Percentiles rank a stretch among this genome's conserved stretches.
phyloP scores from a whole-genome alignment of 1,140 invertebrate species.

The Drosophila kikkawai region DNA sequence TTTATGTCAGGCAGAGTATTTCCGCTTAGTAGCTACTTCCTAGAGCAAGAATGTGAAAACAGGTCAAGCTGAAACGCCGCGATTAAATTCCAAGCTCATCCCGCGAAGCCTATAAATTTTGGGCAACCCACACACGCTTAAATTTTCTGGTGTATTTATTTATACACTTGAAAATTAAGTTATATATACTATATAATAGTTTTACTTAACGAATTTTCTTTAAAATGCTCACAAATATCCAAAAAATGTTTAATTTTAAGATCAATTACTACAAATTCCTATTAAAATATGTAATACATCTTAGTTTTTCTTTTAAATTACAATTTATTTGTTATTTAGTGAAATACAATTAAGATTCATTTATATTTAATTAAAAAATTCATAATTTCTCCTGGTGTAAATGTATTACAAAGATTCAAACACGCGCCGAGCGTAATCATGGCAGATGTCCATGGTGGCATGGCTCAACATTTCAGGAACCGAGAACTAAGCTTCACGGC shows the following conservation, averaged over 20 bases:
- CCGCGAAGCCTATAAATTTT: constrained; percentile 33
- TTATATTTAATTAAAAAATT: neutral
- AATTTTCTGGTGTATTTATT: constrained; percentile 8
- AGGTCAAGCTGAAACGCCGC: constrained; percentile 25
- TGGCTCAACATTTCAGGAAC: constrained; percentile 48
- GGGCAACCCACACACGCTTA: neutral
- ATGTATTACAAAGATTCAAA: constrained; percentile 12
- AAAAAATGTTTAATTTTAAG: neutral
- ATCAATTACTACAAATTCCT: neutral
- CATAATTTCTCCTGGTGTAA: neutral
- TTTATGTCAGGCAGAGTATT: constrained; percentile 4
- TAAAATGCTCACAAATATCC: neutral
- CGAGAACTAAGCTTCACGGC: constrained; percentile 53
- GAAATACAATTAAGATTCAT: too few species aligned
- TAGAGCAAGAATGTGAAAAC: constrained; percentile 11
- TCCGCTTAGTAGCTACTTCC: constrained; percentile 20
- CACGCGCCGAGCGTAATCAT: constrained; percentile 27
- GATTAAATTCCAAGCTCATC: constrained; percentile 28
- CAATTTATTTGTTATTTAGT: neutral
- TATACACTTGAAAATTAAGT: neutral
- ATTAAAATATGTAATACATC: neutral
- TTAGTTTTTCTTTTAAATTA: neutral
- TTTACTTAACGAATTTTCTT: neutral
- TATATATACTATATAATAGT: too few species aligned
- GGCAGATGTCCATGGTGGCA: constrained; percentile 46